These are phyloP conservation scores for Abscondita cerata DNA, from an alignment of 2,888 invertebrate genomes.

Conservation along the genomic window DNA sequence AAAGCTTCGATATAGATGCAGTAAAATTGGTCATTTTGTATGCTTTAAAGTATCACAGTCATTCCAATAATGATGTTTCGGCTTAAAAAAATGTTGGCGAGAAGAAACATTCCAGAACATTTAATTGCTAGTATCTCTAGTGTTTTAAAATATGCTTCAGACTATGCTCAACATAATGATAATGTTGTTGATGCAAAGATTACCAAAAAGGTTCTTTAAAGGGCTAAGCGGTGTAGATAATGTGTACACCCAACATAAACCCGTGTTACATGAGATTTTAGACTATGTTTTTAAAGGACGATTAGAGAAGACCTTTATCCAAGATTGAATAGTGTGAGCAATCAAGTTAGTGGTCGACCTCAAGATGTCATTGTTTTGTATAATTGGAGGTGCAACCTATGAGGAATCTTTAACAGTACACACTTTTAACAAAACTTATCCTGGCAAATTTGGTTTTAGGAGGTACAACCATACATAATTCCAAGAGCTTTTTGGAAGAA, in stretches of 20 bases:
- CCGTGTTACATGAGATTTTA: constrained; percentile 84
- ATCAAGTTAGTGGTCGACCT: constrained; percentile 68
- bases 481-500: constrained; percentile 79
- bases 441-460: constrained; percentile 84
- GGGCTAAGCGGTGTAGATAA: constrained; percentile 97
- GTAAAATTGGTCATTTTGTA: constrained; percentile 90
- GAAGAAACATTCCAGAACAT: constrained; percentile 73
- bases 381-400: constrained; percentile 95
- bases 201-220: constrained; percentile 88
- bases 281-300: constrained; percentile 91
- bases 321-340: constrained; percentile 68
- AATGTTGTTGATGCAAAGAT: constrained; percentile 85
- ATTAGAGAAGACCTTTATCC: constrained; percentile 89
- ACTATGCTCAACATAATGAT: constrained; percentile 81
- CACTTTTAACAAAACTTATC: constrained; percentile 76
- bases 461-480: constrained; percentile 92
- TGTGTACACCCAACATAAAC: constrained; percentile 98
- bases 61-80: constrained; percentile 82
- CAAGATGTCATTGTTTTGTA: constrained; percentile 96
- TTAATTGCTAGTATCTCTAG: constrained; percentile 66
- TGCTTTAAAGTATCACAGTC: constrained; percentile 91
- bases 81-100: constrained; percentile 77
- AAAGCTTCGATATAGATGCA: constrained; percentile 79
- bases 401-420: constrained; percentile 92
- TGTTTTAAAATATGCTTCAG: constrained; percentile 85